Conservation (phyloP, 2,797 vertebrate genomes). For the Sebastes cheni region DNA sequence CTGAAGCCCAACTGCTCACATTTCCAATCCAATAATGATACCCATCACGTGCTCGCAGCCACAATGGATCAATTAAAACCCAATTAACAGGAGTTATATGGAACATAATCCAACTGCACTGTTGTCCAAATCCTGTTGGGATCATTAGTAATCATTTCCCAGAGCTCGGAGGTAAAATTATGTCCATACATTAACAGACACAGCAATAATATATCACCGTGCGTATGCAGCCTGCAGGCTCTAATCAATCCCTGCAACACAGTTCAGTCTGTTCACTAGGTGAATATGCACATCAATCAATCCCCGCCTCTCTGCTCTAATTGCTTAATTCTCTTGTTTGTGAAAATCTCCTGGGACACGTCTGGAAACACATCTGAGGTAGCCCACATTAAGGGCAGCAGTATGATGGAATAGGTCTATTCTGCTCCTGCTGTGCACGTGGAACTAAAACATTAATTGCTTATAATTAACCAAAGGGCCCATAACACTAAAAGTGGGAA, state of each 20-base stretch:
- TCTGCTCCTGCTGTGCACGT: conserved; percentile 26
- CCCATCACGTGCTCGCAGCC: conserved; percentile 35
- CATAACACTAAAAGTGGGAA: background rate
- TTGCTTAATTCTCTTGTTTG: conserved; percentile 70
- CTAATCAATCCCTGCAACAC: conserved; percentile 72
- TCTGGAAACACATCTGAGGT: conserved; percentile 43
- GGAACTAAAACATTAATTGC: conserved; percentile 32
- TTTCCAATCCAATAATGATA: conserved; percentile 60
- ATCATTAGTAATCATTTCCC: conserved; percentile 74
- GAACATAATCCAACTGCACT: conserved; percentile 66
- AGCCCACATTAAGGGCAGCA: conserved; percentile 37
- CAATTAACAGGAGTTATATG: conserved; percentile 63
- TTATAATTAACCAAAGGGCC: conserved; percentile 18
- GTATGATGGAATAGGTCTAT: conserved; percentile 48
- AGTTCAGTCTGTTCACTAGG: conserved; percentile 56
- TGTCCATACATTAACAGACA: conserved; percentile 54
- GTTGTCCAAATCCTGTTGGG: conserved; percentile 64
- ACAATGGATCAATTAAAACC: conserved; percentile 72
- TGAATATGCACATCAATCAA: conserved; percentile 69
- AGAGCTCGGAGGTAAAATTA: conserved; percentile 50
- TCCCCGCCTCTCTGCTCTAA: conserved; percentile 61
- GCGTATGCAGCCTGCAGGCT: conserved; percentile 44
- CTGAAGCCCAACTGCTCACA: conserved; percentile 39
- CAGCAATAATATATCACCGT: conserved; percentile 53
- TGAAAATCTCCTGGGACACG: conserved; percentile 44